A percentile compares a stretch with the other conserved stretches of the same genome.
Conservation (phyloP, 2,113 vertebrate genomes). For the Verasper variegatus region DNA sequence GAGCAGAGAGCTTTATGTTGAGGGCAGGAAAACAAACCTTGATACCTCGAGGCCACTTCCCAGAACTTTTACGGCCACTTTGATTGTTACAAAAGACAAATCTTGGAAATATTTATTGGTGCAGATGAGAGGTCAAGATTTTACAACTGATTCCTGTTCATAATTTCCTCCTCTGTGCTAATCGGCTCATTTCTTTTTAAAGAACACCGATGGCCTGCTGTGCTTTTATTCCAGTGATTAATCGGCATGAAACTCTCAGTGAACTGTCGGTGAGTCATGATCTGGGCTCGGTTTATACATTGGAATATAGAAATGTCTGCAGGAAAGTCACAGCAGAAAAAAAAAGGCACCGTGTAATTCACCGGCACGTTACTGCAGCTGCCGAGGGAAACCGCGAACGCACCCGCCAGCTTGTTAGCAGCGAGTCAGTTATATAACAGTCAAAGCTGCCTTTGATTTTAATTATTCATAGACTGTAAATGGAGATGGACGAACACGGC, state of each 20-base stretch:
- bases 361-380: no score
- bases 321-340: no score
- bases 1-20: slow-evolving; percentile 24
- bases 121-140: slow-evolving; percentile 46
- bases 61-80: slow-evolving; percentile 16
- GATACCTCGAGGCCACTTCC: not conserved
- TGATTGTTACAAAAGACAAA: slow-evolving; percentile 13
- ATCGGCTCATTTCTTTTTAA: not conserved
- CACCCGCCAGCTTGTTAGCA: no score
- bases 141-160: slow-evolving; percentile 32
- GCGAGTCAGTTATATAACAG: no score
- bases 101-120: slow-evolving; percentile 12
- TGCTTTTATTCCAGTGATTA: slow-evolving; percentile 44
- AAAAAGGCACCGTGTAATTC: no score
- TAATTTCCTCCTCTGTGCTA: not conserved
- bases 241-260: slow-evolving; percentile 23
- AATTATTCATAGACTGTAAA: no score
- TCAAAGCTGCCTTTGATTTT: no score
- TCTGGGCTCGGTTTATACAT: slow-evolving; percentile 1
- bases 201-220: not conserved
- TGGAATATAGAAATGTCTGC: no score
- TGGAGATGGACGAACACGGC: no score
- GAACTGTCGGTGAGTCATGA: slow-evolving; percentile 26
- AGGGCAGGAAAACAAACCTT: slow-evolving; percentile 46
- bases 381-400: no score